phyloP scores from a whole-genome alignment of 2,113 vertebrate genomes.

The Tachuris rubrigastra region DNA sequence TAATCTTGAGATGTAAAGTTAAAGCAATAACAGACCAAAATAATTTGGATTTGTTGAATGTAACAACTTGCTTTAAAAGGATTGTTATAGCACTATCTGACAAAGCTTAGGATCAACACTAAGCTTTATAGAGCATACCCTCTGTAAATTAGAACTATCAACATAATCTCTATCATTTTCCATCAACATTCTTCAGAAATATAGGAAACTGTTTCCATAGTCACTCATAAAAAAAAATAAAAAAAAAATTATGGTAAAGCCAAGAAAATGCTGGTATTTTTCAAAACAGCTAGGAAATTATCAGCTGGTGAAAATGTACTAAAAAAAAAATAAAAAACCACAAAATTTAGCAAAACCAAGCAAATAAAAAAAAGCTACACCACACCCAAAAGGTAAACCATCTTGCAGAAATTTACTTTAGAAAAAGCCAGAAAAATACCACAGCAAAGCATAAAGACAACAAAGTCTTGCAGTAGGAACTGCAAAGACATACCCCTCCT shows the following conservation, averaged over 20 bases:
- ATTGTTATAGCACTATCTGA: not conserved
- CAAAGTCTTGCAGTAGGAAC: not conserved
- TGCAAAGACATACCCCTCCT: not conserved
- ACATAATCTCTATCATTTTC: conserved; percentile 3
- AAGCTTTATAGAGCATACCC: not conserved
- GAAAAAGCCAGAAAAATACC: not conserved
- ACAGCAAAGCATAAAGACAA: not conserved
- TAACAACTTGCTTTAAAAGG: not conserved
- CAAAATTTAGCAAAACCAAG: not conserved
- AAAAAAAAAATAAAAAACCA: not conserved
- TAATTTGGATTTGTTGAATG: not conserved
- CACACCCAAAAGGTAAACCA: not conserved
- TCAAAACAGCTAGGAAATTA: not conserved
- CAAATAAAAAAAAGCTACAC: not conserved
- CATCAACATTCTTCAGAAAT: not conserved
- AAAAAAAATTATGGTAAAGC: not conserved
- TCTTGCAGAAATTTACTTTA: not conserved
- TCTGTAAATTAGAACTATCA: not conserved
- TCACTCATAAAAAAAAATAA: not conserved
- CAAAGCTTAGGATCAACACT: not conserved
- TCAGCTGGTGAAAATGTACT: not conserved
- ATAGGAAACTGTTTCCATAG: not conserved
- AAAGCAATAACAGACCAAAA: not conserved
- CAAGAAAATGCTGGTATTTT: not conserved
- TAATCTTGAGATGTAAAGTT: not conserved